Conservation (phyloP, 1,140 invertebrate species). For the Zaprionus tsacasi region DNA sequence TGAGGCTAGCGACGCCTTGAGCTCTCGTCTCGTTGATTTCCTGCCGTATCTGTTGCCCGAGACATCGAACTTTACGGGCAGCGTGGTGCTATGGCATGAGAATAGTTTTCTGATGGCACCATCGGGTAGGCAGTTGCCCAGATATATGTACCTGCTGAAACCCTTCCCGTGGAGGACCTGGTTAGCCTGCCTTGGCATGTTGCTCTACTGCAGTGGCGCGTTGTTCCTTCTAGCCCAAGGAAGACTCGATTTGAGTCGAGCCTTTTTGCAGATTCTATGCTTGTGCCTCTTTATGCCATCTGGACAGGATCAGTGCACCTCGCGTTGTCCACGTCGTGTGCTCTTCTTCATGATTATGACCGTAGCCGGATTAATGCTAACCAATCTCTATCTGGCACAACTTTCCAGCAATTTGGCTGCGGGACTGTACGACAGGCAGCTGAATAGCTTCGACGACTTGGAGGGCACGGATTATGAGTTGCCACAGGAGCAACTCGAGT, state of each 20-base stretch:
- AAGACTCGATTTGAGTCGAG: constrained; percentile 15
- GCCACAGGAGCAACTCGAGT: constrained; percentile 41
- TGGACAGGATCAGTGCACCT: constrained; percentile 19
- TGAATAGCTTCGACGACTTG: constrained; percentile 57
- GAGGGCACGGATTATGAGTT: constrained; percentile 32
- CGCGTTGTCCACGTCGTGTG: constrained; percentile 22
- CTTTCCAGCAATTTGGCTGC: constrained; percentile 54
- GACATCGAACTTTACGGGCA: constrained; percentile 37
- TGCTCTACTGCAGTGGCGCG: constrained; percentile 53
- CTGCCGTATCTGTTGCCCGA: constrained; percentile 53
- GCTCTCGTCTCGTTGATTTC: constrained; percentile 48
- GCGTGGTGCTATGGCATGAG: constrained; percentile 56
- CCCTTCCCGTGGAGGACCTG: constrained; percentile 44
- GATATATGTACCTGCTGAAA: constrained; percentile 47
- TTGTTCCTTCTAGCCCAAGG: constrained; percentile 23
- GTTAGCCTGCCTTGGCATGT: constrained; percentile 37
- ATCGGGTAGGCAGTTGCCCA: constrained; percentile 36
- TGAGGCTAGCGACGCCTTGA: constrained; percentile 39
- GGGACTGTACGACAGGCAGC: constrained; percentile 55
- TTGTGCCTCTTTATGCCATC: constrained; percentile 40
- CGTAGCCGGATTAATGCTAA: constrained; percentile 50
- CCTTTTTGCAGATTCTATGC: constrained; percentile 50
- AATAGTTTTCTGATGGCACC: constrained; percentile 57
- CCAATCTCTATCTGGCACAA: constrained; percentile 61
- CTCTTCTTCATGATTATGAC: constrained; percentile 44